Conservation (phyloP, 2,888 invertebrate genomes). For the Clanis bilineata region DNA sequence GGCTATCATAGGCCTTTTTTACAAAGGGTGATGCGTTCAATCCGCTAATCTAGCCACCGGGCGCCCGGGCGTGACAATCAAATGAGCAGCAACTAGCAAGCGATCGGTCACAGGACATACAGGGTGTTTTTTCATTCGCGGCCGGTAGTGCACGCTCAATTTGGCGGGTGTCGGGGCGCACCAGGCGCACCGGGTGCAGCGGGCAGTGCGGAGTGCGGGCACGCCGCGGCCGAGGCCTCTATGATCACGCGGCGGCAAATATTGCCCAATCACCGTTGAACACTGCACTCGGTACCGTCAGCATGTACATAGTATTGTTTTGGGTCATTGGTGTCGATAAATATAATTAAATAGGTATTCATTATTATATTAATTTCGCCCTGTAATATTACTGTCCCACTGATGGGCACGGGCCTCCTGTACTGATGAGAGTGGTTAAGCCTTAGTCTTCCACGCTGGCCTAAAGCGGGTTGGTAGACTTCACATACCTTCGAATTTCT, state of each 20-base stretch:
- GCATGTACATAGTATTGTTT: not conserved
- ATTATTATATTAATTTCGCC: too few species aligned
- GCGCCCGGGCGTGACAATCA: conserved; percentile 10
- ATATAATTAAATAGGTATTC: too few species aligned
- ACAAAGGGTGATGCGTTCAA: conserved; percentile 1
- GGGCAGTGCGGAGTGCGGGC: not conserved
- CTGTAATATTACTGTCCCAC: too few species aligned
- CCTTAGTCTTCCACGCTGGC: too few species aligned
- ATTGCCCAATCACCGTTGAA: conserved; percentile 28
- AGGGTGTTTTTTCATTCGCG: conserved; percentile 12
- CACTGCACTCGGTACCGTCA: not conserved
- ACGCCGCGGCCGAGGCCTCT: conserved; percentile 20
- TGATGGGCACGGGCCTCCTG: too few species aligned
- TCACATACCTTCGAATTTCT: too few species aligned
- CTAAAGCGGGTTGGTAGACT: too few species aligned
- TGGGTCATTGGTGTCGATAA: not conserved
- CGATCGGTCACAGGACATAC: conserved; percentile 4
- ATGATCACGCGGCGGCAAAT: conserved; percentile 31
- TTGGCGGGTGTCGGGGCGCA: conserved; percentile 19
- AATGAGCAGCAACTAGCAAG: conserved; percentile 22
- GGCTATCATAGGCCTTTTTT: not conserved
- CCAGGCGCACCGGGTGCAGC: not conserved
- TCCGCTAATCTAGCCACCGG: not conserved
- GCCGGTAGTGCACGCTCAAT: conserved; percentile 24
- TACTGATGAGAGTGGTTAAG: too few species aligned